phyloP scores from a whole-genome alignment of 2,113 vertebrate species.

The Phocoena phocoena region DNA sequence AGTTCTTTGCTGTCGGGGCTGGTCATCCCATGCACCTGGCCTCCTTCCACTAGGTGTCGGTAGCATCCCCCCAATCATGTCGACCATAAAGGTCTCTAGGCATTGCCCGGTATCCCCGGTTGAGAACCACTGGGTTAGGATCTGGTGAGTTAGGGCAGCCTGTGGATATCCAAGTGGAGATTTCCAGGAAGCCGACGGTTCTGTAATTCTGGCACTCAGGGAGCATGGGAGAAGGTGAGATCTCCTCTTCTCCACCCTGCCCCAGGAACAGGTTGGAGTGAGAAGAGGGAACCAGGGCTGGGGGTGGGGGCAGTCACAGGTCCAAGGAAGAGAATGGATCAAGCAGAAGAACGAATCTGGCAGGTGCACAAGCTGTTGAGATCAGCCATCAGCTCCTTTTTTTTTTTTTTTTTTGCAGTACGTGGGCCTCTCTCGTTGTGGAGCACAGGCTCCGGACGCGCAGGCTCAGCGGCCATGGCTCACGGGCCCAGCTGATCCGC shows the following conservation, averaged over 20 bases:
- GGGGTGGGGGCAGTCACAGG: background rate
- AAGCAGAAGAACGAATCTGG: background rate
- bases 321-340: background rate
- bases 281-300: background rate
- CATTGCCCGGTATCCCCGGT: background rate
- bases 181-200: background rate
- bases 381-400: background rate
- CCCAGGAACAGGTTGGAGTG: background rate
- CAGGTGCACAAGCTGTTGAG: background rate
- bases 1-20: background rate
- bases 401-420: too few relatives aligned
- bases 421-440: too few relatives aligned
- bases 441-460: too few relatives aligned
- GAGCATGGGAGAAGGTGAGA: background rate
- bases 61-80: background rate
- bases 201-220: background rate
- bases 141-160: background rate
- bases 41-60: background rate
- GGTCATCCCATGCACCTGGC: background rate
- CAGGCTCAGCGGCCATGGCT: too few relatives aligned
- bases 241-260: background rate
- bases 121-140: background rate
- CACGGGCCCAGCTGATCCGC: too few relatives aligned
- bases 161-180: background rate
- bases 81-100: background rate